Evolutionary conservation across 2,888 invertebrate species (phyloP).

Genomic region (Gastrophysa polygoni): DNA sequence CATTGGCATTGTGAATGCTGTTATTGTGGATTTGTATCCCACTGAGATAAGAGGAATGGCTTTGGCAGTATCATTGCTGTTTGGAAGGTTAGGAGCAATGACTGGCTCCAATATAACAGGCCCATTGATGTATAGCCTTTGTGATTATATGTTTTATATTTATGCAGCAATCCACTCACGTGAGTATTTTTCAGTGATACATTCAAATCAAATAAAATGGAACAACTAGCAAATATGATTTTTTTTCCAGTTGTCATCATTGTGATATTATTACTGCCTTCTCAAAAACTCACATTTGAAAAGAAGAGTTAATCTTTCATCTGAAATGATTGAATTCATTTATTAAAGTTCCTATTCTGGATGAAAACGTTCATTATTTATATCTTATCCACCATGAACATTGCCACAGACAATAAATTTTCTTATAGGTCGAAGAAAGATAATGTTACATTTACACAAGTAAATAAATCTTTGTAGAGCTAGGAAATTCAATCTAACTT

Average conservation of each 20-base stretch:
- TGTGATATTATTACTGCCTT: constrained; percentile 33
- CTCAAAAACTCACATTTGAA: constrained; percentile 13
- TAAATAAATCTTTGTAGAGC: not conserved
- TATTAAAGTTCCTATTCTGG: too few relatives aligned
- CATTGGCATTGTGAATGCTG: constrained; percentile 53
- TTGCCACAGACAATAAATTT: too few relatives aligned
- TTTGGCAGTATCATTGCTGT: constrained; percentile 61
- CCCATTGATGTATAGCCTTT: constrained; percentile 56
- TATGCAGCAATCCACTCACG: constrained; percentile 51
- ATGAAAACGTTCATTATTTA: too few relatives aligned
- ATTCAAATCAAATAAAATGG: not conserved
- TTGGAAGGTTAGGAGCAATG: constrained; percentile 61
- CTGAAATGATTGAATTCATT: not conserved
- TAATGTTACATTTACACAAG: too few relatives aligned
- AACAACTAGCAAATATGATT: constrained; percentile 3
- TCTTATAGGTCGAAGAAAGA: not conserved
- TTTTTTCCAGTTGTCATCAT: constrained; percentile 34
- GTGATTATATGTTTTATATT: constrained; percentile 57
- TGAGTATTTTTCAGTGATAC: constrained; percentile 42
- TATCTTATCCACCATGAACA: too few relatives aligned
- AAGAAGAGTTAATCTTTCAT: not conserved
- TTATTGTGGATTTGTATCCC: constrained; percentile 56
- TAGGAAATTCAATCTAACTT: constrained; percentile 53
- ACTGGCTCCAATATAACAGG: constrained; percentile 60
- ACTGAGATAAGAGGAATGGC: constrained; percentile 61